A percentile compares a stretch with the other conserved stretches of the same genome.
phyloP scores from a whole-genome alignment of 35 echinoderm and acorn worm genomes.

The Heliocidaris tuberculata region DNA sequence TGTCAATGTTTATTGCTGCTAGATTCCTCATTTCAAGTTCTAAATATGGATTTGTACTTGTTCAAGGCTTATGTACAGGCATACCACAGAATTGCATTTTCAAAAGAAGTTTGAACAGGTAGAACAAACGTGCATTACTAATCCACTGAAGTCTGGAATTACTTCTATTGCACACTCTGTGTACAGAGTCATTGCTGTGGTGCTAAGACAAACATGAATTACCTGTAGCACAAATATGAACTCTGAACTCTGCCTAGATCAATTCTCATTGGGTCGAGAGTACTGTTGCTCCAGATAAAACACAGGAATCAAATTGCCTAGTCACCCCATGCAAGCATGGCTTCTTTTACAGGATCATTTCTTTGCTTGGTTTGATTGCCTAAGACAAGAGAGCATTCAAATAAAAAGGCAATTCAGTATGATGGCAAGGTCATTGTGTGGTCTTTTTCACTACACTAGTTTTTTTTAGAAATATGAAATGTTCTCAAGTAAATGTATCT shows the following conservation, averaged over 20 bases:
- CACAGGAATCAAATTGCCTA: constrained; percentile 44
- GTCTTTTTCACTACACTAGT: too few species aligned
- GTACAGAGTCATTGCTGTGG: constrained; percentile 19
- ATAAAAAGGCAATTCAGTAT: too few species aligned
- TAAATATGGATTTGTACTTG: constrained; percentile 1
- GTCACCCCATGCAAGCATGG: constrained; percentile 18
- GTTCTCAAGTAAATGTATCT: too few species aligned
- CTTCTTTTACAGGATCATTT: background rate
- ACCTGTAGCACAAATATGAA: constrained; percentile 47
- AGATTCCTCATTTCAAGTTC: too few species aligned
- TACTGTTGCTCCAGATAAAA: constrained; percentile 36
- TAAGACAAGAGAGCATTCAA: background rate
- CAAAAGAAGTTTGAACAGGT: background rate
- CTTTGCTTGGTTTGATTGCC: background rate
- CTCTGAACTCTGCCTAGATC: constrained; percentile 23
- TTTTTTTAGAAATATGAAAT: too few species aligned
- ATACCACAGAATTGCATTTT: background rate
- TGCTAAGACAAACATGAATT: constrained; percentile 46
- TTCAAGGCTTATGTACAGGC: background rate
- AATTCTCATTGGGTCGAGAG: background rate
- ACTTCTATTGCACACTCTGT: background rate
- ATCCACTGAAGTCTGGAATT: background rate
- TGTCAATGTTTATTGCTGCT: background rate
- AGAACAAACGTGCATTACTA: background rate
- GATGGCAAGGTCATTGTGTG: too few species aligned